A percentile compares a stretch with the other conserved stretches of the same genome.
phyloP scores from a whole-genome alignment of 2,797 vertebrate genomes.

The Rhinophrynus dorsalis region DNA sequence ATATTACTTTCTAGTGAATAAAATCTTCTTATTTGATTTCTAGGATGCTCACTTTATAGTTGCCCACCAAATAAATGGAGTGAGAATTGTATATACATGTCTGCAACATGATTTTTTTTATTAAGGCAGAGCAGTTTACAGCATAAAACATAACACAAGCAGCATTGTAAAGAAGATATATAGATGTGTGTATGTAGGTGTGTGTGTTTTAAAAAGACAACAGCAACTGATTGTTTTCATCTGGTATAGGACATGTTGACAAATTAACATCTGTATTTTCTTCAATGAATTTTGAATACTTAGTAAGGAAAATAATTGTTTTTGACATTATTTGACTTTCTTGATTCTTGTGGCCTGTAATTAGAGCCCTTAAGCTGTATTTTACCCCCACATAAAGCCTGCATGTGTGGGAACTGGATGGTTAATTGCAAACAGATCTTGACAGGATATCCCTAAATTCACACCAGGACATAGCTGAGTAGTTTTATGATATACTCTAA shows the following conservation, averaged over 20 bases:
- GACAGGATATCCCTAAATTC: conserved; percentile 53
- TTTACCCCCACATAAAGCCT: conserved; percentile 63
- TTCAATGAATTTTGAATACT: conserved; percentile 65
- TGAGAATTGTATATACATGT: too few relatives aligned
- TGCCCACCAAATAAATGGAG: too few relatives aligned
- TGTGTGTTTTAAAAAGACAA: background rate
- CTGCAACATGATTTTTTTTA: too few relatives aligned
- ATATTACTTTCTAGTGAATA: too few relatives aligned
- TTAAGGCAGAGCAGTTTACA: background rate
- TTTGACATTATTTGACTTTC: conserved; percentile 80
- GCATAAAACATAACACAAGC: background rate
- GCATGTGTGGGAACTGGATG: conserved; percentile 72
- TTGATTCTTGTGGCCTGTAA: conserved; percentile 72
- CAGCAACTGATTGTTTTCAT: conserved; percentile 18
- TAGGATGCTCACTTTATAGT: too few relatives aligned
- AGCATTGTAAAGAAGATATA: too few relatives aligned
- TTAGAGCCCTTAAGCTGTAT: conserved; percentile 69
- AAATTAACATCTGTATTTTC: conserved; percentile 66
- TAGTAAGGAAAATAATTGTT: conserved; percentile 73
- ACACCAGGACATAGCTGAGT: conserved; percentile 49
- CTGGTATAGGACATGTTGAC: conserved; percentile 57
- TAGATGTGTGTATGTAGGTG: background rate
- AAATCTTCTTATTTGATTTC: too few relatives aligned
- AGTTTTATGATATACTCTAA: conserved; percentile 44
- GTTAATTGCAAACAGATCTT: conserved; percentile 76